Conservation (phyloP, 2,113 vertebrate species). For the Rhadina sibilatrix region DNA sequence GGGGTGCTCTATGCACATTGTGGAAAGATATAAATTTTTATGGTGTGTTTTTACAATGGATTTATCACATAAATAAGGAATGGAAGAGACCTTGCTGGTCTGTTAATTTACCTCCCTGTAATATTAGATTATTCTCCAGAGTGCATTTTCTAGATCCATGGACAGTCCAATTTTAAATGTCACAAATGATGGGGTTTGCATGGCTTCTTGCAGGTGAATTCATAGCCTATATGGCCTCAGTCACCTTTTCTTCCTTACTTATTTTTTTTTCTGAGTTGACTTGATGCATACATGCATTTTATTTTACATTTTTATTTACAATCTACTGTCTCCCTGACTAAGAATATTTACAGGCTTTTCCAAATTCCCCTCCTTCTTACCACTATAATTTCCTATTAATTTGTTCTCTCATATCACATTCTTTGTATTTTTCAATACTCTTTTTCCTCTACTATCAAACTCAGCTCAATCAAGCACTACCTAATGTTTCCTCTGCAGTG, state of each 20-base stretch:
- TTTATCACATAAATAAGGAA: constrained; percentile 32
- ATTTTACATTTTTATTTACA: background rate
- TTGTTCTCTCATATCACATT: background rate
- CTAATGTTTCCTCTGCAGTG: background rate
- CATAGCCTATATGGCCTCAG: background rate
- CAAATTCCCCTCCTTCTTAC: background rate
- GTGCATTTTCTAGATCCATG: constrained; percentile 1
- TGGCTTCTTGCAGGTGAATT: background rate
- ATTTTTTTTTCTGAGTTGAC: background rate
- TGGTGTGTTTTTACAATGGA: constrained; percentile 7
- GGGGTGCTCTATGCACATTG: background rate
- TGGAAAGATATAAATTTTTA: background rate
- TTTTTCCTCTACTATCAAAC: background rate
- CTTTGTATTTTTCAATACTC: background rate
- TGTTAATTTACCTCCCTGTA: constrained; percentile 17
- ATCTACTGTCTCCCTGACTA: background rate
- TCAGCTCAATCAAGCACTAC: background rate
- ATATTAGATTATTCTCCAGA: constrained; percentile 4
- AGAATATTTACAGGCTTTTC: background rate
- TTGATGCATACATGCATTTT: background rate
- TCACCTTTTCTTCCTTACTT: background rate
- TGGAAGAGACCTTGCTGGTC: background rate
- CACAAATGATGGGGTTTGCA: background rate
- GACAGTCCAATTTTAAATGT: constrained; percentile 13
- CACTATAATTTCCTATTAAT: background rate